Evolutionary conservation across 2,113 vertebrate genomes (phyloP).

Genomic region (Calonectris borealis): DNA sequence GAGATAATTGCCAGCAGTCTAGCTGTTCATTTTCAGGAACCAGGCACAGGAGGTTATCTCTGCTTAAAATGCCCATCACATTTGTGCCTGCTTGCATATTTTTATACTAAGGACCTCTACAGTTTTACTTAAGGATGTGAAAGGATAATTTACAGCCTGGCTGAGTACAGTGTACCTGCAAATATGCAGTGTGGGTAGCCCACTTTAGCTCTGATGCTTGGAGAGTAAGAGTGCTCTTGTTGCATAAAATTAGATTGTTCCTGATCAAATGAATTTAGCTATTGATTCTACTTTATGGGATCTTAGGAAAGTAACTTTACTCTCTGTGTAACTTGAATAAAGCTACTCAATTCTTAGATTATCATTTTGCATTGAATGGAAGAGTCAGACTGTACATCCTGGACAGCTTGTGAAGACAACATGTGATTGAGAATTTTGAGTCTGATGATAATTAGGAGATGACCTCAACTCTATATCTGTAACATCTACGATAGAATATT

Average conservation of each 20-base stretch:
- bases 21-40: constrained; percentile 17
- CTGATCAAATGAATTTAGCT: neutral
- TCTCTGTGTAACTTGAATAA: neutral
- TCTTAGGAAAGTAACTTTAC: neutral
- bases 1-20: constrained; percentile 44
- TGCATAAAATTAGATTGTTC: neutral
- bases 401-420: neutral
- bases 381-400: neutral
- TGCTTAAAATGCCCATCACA: neutral
- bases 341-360: neutral
- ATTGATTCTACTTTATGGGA: neutral
- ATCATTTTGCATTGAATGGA: neutral
- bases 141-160: constrained; percentile 18
- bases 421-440: neutral
- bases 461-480: neutral
- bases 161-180: neutral
- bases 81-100: neutral
- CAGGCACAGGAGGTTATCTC: neutral
- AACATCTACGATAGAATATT: neutral
- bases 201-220: neutral
- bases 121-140: neutral
- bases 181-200: neutral
- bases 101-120: neutral
- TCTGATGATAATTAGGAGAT: neutral
- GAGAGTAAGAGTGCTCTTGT: neutral